These are phyloP conservation scores for Caradrina clavipalpis DNA, from an alignment of 2,888 invertebrate species.

Conservation along the genomic window DNA sequence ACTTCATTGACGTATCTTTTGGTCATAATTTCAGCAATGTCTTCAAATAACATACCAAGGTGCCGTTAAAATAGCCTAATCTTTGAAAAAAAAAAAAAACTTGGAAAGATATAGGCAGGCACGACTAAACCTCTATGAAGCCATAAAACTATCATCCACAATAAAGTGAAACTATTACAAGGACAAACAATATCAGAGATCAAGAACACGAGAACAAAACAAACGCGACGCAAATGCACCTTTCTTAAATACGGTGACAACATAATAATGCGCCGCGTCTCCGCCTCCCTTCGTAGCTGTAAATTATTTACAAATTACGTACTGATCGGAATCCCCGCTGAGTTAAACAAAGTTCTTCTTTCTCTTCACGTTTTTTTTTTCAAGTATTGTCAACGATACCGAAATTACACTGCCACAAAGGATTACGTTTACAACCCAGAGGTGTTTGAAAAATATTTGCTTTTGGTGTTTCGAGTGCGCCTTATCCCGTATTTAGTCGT, in stretches of 20 bases:
- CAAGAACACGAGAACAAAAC: conserved; percentile 60
- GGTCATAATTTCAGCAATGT: no score
- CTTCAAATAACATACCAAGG: no score
- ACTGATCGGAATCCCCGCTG: conserved; percentile 84
- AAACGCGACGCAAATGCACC: conserved; percentile 66
- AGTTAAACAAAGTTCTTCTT: conserved; percentile 75
- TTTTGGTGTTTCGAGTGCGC: conserved; percentile 82
- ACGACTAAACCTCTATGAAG: background rate
- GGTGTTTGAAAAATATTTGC: conserved; percentile 91
- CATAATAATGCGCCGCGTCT: conserved; percentile 80
- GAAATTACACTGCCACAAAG: conserved; percentile 87
- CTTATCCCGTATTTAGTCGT: conserved; percentile 80
- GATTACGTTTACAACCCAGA: conserved; percentile 80
- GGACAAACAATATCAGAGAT: conserved; percentile 57
- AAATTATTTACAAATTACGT: conserved; percentile 88
- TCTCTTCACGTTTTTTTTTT: conserved; percentile 67
- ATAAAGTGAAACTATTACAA: conserved; percentile 49
- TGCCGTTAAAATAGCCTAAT: background rate
- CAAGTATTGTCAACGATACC: conserved; percentile 87
- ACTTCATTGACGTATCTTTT: no score
- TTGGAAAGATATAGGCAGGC: background rate
- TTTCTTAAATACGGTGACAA: conserved; percentile 81
- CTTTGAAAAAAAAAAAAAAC: background rate
- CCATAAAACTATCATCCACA: conserved; percentile 34
- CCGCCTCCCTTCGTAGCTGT: conserved; percentile 74